Evolutionary conservation across 2,888 invertebrate species (phyloP).

Genomic region (Ormyrus rosae): DNA sequence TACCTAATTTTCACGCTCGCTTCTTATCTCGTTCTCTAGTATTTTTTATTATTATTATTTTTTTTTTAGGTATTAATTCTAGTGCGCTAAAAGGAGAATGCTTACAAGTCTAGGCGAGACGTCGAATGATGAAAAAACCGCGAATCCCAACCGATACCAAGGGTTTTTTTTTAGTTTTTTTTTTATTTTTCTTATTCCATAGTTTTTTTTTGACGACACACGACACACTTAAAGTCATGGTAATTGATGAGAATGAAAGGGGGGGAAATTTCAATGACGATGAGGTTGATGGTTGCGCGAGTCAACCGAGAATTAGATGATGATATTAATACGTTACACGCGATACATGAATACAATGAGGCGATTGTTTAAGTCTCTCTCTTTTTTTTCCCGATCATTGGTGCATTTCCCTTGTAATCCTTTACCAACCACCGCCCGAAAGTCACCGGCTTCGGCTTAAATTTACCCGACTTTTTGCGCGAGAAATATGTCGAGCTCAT

Average conservation of each 20-base stretch:
- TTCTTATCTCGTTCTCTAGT: background rate
- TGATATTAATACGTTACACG: background rate
- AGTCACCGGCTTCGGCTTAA: too few relatives aligned
- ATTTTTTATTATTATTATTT: conserved; percentile 23
- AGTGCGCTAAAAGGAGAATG: conserved; percentile 49
- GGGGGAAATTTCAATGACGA: conserved; percentile 60
- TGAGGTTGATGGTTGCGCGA: conserved; percentile 56
- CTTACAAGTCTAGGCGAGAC: conserved; percentile 50
- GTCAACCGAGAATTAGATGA: conserved; percentile 55
- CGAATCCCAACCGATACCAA: conserved; percentile 61
- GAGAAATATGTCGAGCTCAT: too few relatives aligned
- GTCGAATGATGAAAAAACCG: conserved; percentile 53
- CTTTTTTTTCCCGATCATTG: background rate
- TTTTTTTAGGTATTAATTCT: conserved; percentile 36
- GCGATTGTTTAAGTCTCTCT: background rate
- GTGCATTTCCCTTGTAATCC: too few relatives aligned
- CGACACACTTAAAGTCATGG: conserved; percentile 53
- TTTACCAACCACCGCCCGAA: too few relatives aligned
- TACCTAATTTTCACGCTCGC: conserved; percentile 32
- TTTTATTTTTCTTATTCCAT: conserved; percentile 4
- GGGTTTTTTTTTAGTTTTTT: conserved; percentile 49
- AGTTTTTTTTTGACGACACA: conserved; percentile 37
- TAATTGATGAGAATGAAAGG: conserved; percentile 41
- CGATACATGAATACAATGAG: conserved; percentile 17
- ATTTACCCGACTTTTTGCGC: too few relatives aligned